Conservation (phyloP, 2,888 invertebrate genomes). For the Pristionchus arcanus region DNA sequence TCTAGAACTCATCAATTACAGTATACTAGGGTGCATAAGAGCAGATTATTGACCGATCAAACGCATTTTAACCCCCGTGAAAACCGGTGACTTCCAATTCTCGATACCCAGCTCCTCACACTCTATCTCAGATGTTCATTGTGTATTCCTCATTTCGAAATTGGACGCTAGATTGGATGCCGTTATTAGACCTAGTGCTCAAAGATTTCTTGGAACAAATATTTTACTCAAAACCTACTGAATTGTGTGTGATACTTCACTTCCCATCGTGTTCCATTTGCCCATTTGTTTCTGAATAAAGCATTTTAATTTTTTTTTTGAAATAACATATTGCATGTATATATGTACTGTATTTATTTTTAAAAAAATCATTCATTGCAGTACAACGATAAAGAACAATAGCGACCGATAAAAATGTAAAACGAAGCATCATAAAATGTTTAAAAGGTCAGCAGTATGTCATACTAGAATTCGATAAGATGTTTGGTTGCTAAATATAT, state of each 20-base stretch:
- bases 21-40: conserved; percentile 10
- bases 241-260: neutral
- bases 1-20: neutral
- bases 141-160: neutral
- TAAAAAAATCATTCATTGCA: too few species aligned
- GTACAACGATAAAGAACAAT: too few species aligned
- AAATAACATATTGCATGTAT: too few species aligned
- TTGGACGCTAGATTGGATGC: neutral
- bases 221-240: neutral
- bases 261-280: neutral
- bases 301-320: too few species aligned
- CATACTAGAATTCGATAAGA: too few species aligned
- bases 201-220: neutral
- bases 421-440: too few species aligned
- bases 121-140: conserved; percentile 26
- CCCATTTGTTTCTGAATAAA: neutral
- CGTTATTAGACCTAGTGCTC: neutral
- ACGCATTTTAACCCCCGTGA: neutral
- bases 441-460: too few species aligned
- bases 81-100: conserved; percentile 10
- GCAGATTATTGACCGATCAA: conserved; percentile 7
- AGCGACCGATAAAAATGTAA: too few species aligned
- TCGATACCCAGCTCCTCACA: conserved; percentile 13
- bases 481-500: too few species aligned
- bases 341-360: too few species aligned